phyloP scores from a whole-genome alignment of 2,113 vertebrate genomes.

The Columbina picui region DNA sequence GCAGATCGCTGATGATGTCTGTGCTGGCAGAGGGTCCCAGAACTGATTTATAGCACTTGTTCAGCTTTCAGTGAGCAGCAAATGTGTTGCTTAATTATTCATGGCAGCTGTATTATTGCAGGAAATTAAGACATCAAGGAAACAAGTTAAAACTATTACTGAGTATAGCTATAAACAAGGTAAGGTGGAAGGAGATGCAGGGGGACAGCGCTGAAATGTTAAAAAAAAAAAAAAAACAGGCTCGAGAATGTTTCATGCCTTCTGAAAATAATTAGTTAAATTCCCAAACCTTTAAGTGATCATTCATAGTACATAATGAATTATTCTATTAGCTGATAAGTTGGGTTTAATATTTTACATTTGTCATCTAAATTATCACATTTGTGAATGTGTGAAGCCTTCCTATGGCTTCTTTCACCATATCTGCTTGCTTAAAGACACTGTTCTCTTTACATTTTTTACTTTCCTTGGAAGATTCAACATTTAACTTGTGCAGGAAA shows the following conservation, averaged over 20 bases:
- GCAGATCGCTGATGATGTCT: constrained; percentile 42
- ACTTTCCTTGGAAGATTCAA: not conserved
- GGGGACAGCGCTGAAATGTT: not conserved
- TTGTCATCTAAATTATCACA: constrained; percentile 62
- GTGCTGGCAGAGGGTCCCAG: constrained; percentile 57
- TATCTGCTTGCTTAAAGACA: not conserved
- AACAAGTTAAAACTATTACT: constrained; percentile 74
- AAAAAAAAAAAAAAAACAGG: not conserved
- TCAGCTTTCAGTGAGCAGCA: constrained; percentile 70
- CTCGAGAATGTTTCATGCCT: not conserved
- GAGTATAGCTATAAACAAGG: constrained; percentile 66
- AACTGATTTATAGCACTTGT: constrained; percentile 74
- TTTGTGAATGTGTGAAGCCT: constrained; percentile 39
- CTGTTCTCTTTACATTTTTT: not conserved
- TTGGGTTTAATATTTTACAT: constrained; percentile 67
- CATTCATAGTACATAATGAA: constrained; percentile 34
- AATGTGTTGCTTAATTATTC: constrained; percentile 79
- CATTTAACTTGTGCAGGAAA: not conserved
- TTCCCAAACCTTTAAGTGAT: constrained; percentile 37
- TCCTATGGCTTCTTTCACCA: not conserved
- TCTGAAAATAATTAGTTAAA: constrained; percentile 45
- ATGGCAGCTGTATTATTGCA: constrained; percentile 77
- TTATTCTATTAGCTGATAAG: constrained; percentile 60
- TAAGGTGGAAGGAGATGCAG: constrained; percentile 20
- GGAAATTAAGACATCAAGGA: constrained; percentile 76